Conservation (phyloP, 2,113 vertebrate species). For the Formicarius rufipectus region DNA sequence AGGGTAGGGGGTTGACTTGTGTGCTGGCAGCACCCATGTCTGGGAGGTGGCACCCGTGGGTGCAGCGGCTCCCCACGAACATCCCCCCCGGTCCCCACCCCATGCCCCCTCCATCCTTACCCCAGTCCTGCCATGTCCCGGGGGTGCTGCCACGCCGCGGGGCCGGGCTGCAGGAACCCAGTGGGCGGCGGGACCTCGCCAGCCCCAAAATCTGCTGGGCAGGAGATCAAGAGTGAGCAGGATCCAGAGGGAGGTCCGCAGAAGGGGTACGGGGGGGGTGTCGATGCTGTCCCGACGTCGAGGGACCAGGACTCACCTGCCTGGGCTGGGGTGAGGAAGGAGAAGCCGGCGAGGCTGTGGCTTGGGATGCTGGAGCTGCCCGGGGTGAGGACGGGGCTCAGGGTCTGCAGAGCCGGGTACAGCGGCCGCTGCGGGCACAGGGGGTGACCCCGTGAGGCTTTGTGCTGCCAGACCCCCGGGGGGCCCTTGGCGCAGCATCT, state of each 20-base stretch:
- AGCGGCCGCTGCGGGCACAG: slow-evolving; percentile 74
- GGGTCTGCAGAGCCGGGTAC: slow-evolving; percentile 80
- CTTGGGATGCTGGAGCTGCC: slow-evolving; percentile 72
- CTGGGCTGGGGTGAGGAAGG: slow-evolving; percentile 69
- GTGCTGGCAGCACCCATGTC: accelerated
- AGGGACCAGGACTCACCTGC: slow-evolving; percentile 68
- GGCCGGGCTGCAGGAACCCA: slow-evolving; percentile 76
- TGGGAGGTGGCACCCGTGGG: not conserved
- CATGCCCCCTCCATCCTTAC: slow-evolving; percentile 35
- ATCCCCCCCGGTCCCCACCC: not conserved
- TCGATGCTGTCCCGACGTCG: accelerated
- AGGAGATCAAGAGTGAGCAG: not conserved
- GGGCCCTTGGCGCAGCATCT: not conserved
- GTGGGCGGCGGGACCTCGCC: slow-evolving; percentile 66
- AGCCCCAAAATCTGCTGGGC: slow-evolving; percentile 76
- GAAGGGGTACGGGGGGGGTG: too few species aligned
- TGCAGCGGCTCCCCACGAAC: not conserved
- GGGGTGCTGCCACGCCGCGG: slow-evolving; percentile 78
- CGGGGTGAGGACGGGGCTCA: slow-evolving; percentile 75
- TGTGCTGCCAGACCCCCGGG: accelerated
- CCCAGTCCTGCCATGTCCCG: slow-evolving; percentile 67
- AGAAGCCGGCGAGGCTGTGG: slow-evolving; percentile 75
- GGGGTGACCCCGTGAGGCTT: not conserved
- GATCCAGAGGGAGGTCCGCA: not conserved
- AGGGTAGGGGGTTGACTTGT: not conserved